Conservation (phyloP, 2,797 vertebrate genomes). For the Channa striata region DNA sequence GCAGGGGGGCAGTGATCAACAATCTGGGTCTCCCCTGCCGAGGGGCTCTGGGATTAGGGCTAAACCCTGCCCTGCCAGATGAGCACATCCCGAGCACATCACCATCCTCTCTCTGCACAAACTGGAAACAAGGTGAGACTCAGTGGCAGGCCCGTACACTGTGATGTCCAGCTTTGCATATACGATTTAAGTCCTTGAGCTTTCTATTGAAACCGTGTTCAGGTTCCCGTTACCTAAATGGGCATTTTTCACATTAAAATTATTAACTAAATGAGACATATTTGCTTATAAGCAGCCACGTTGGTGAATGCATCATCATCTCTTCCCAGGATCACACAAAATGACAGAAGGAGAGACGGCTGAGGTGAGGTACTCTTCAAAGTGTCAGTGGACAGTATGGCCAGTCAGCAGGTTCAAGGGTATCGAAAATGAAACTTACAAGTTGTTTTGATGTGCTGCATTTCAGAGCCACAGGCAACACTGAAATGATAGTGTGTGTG, state of each 20-base stretch:
- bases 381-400: constrained; percentile 74
- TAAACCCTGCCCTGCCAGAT: constrained; percentile 97
- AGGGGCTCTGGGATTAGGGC: constrained; percentile 95
- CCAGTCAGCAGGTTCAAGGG: constrained; percentile 81
- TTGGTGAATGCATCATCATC: constrained; percentile 22
- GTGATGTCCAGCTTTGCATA: neutral
- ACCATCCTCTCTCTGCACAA: constrained; percentile 42
- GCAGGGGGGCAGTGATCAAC: constrained; percentile 92
- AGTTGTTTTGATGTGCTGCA: constrained; percentile 85
- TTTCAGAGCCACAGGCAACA: constrained; percentile 81
- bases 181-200: neutral
- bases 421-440: constrained; percentile 77
- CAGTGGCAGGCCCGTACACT: constrained; percentile 16
- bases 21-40: constrained; percentile 92
- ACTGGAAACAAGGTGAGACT: constrained; percentile 15
- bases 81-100: constrained; percentile 81
- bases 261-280: neutral
- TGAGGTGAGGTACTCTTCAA: constrained; percentile 75
- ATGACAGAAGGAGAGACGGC: constrained; percentile 31
- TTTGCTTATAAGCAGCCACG: constrained; percentile 1
- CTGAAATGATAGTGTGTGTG: constrained; percentile 68
- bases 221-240: neutral
- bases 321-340: constrained; percentile 49
- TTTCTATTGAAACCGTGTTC: constrained; percentile 3
- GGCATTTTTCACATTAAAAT: neutral